Conservation (phyloP, 2,797 vertebrate species). For the Pseudochaenichthys georgianus region DNA sequence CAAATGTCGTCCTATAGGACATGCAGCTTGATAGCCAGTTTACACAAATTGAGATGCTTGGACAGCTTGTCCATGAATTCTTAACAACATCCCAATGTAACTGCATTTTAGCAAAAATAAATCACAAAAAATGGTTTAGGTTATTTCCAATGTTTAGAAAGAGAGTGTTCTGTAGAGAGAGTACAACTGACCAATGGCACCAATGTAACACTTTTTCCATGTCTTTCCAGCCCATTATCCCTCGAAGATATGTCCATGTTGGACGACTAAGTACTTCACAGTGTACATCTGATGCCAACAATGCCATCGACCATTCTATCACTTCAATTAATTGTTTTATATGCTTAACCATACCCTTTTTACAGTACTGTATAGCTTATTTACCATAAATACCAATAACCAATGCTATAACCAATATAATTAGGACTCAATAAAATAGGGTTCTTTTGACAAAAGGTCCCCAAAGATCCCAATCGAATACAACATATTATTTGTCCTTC, state of each 20-base stretch:
- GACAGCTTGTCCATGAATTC: not conserved
- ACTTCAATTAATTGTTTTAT: not conserved
- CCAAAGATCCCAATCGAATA: too few species aligned
- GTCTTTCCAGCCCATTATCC: not conserved
- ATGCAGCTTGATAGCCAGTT: not conserved
- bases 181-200: not conserved
- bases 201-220: too few species aligned
- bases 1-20: not conserved
- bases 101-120: not conserved
- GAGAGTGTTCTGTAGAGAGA: not conserved
- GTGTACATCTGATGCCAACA: not conserved
- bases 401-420: too few species aligned
- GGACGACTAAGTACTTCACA: not conserved
- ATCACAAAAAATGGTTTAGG: not conserved
- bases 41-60: conserved; percentile 3
- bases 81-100: not conserved
- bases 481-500: conserved; percentile 1
- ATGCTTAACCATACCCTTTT: too few species aligned
- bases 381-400: not conserved
- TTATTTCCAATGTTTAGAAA: not conserved
- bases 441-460: too few species aligned
- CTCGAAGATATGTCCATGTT: not conserved
- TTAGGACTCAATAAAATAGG: too few species aligned
- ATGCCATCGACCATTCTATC: not conserved
- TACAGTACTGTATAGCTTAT: not conserved